A percentile compares a stretch with the other conserved stretches of the same genome.
phyloP scores from a whole-genome alignment of 2,888 invertebrate genomes.

The Gymnocheta viridis region DNA sequence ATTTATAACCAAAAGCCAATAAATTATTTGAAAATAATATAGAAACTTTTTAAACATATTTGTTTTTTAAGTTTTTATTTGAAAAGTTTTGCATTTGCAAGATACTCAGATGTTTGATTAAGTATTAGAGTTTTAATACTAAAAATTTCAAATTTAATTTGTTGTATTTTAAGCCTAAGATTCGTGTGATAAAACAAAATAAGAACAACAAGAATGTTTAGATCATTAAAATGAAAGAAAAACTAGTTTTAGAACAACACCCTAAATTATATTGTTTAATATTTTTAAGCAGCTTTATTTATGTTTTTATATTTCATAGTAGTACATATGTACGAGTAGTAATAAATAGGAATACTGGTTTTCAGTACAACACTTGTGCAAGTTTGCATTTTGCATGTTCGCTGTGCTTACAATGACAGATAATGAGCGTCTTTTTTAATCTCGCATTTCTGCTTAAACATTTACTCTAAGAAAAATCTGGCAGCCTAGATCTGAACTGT shows the following conservation, averaged over 20 bases:
- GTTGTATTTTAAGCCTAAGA: constrained; percentile 36
- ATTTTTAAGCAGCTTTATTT: constrained; percentile 38
- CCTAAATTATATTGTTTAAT: constrained; percentile 47
- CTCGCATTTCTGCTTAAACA: background rate
- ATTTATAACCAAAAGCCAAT: background rate
- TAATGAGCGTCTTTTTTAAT: background rate
- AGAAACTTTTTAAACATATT: constrained; percentile 34
- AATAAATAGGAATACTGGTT: background rate
- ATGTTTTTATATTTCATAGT: background rate
- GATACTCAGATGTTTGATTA: constrained; percentile 1
- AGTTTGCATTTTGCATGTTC: background rate
- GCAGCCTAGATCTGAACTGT: background rate
- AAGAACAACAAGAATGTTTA: constrained; percentile 18
- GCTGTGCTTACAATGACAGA: background rate
- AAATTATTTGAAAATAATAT: constrained; percentile 7
- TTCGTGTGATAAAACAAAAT: constrained; percentile 3
- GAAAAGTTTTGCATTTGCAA: background rate
- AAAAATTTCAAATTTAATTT: constrained; percentile 34
- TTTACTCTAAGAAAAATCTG: background rate
- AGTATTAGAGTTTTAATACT: constrained; percentile 47
- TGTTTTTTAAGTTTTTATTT: no score
- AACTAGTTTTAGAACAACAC: constrained; percentile 67
- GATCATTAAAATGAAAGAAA: constrained; percentile 44
- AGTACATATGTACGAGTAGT: background rate
- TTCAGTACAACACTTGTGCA: background rate